Conservation (phyloP, 2,888 invertebrate species). For the Cenopis cana region DNA sequence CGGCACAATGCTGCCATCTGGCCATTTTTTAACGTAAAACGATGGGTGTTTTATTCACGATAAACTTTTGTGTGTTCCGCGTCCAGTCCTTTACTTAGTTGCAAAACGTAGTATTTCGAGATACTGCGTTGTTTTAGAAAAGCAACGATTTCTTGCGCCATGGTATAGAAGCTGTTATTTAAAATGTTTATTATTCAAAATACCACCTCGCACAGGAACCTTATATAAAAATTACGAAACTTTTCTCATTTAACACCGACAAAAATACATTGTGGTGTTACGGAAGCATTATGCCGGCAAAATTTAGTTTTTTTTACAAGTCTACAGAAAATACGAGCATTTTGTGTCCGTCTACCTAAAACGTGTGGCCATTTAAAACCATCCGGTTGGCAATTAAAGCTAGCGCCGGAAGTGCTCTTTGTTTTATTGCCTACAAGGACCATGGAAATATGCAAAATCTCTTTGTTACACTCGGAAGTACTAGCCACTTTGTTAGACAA, state of each 20-base stretch:
- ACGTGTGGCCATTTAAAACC: slow-evolving; percentile 26
- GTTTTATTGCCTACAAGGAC: slow-evolving; percentile 17
- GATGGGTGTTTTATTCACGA: too few species aligned
- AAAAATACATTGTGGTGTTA: neutral
- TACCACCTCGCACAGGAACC: too few species aligned
- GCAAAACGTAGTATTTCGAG: too few species aligned
- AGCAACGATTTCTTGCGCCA: too few species aligned
- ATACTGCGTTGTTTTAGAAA: too few species aligned
- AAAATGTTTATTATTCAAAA: too few species aligned
- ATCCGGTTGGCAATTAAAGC: slow-evolving; percentile 34
- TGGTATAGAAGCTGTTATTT: too few species aligned
- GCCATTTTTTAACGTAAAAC: too few species aligned
- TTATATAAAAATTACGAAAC: too few species aligned
- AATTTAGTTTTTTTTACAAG: neutral
- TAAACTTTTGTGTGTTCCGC: too few species aligned
- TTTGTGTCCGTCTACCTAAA: slow-evolving; percentile 15
- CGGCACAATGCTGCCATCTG: too few species aligned
- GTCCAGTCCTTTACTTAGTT: too few species aligned
- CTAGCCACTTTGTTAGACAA: neutral
- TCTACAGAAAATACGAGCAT: neutral
- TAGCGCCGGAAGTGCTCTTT: slow-evolving; percentile 29
- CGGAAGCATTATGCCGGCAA: neutral
- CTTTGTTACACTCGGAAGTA: slow-evolving; percentile 16
- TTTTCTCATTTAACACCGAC: neutral
- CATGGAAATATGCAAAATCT: slow-evolving; percentile 29